Conservation (phyloP, 2,888 invertebrate genomes). For the Parnassius smintheus region DNA sequence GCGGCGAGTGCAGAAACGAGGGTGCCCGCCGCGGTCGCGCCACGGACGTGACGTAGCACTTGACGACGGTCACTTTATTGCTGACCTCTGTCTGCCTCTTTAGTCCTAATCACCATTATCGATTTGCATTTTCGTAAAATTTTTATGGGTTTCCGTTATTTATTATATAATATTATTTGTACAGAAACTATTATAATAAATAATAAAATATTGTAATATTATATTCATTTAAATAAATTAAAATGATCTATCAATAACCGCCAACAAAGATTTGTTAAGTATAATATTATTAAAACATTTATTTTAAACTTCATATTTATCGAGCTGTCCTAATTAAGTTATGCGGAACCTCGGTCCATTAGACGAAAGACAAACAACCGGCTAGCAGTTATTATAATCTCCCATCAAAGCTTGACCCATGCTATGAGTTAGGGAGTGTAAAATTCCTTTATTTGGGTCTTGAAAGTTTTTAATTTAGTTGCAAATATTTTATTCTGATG, state of each 20-base stretch:
- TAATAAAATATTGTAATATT: too few species aligned
- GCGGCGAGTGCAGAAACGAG: slow-evolving; percentile 57
- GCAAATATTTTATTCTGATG: too few species aligned
- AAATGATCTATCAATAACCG: too few species aligned
- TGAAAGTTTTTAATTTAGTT: slow-evolving; percentile 1
- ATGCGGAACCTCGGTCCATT: slow-evolving; percentile 54
- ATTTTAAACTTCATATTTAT: background rate
- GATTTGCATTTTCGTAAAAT: slow-evolving; percentile 29
- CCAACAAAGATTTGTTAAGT: too few species aligned
- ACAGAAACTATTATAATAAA: too few species aligned
- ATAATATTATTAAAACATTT: too few species aligned
- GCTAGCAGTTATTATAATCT: slow-evolving; percentile 66
- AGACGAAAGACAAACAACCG: slow-evolving; percentile 66
- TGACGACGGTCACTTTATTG: slow-evolving; percentile 80
- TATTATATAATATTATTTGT: too few species aligned
- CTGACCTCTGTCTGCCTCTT: slow-evolving; percentile 76
- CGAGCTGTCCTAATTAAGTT: slow-evolving; percentile 44
- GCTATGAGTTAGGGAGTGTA: slow-evolving; percentile 32
- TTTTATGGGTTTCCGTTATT: too few species aligned
- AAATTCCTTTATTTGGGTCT: slow-evolving; percentile 44
- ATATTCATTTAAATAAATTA: too few species aligned
- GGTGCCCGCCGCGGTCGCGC: slow-evolving; percentile 49
- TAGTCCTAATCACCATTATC: slow-evolving; percentile 64
- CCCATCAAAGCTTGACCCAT: slow-evolving; percentile 67
- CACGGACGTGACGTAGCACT: slow-evolving; percentile 71